Evolutionary conservation across 2,888 invertebrate species (phyloP).

Genomic region (Patella pellucida): DNA sequence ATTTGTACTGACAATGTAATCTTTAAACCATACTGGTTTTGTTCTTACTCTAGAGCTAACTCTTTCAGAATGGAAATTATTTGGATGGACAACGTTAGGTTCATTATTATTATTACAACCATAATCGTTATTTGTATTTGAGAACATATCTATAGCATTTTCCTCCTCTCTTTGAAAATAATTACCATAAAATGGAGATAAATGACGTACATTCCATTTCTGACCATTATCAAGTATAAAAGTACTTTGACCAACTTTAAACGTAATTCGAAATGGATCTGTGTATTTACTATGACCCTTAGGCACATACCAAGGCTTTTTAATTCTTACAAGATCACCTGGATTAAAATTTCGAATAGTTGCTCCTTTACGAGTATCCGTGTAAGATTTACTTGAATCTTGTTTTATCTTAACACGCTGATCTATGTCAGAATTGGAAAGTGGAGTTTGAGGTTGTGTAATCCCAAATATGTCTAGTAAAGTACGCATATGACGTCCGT

Average conservation of each 20-base stretch:
- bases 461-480: neutral
- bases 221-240: neutral
- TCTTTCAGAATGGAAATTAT: no score
- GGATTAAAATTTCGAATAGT: neutral
- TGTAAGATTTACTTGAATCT: neutral
- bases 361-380: neutral
- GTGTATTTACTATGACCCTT: conserved; percentile 1
- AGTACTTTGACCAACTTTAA: neutral
- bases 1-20: no score
- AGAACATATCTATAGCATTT: no score
- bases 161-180: no score
- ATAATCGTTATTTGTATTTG: no score
- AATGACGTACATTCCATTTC: neutral
- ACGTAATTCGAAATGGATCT: neutral
- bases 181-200: neutral
- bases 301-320: neutral
- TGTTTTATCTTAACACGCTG: neutral
- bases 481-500: neutral
- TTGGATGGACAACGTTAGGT: no score
- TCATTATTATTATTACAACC: no score
- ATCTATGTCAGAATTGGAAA: neutral
- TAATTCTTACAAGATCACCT: neutral
- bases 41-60: no score
- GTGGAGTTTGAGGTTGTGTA: neutral
- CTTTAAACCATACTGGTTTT: no score